A percentile compares a stretch with the other conserved stretches of the same genome.
phyloP scores from a whole-genome alignment of 2,113 vertebrate genomes.

The Phasianus colchicus region DNA sequence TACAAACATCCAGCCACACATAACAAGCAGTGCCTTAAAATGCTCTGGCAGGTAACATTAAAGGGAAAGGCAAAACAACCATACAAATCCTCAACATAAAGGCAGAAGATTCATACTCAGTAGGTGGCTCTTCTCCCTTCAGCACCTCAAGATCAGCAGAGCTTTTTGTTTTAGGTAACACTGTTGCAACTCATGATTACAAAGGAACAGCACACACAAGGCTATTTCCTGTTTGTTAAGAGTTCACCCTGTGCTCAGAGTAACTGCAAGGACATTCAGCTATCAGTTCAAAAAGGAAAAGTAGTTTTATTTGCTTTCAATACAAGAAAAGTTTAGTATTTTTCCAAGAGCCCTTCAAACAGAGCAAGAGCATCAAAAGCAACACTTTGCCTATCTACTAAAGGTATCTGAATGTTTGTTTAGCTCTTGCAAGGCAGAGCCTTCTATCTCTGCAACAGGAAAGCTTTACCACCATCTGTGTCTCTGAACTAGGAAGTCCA shows the following conservation, averaged over 20 bases:
- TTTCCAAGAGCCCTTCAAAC: not conserved
- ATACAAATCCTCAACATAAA: not conserved
- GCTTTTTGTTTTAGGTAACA: not conserved
- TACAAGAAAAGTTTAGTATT: not conserved
- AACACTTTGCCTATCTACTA: not conserved
- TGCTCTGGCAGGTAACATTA: not conserved
- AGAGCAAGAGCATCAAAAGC: not conserved
- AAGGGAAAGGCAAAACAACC: not conserved
- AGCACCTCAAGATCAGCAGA: not conserved
- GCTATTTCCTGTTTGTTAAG: constrained; percentile 22
- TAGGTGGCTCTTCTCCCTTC: not conserved
- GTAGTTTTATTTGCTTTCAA: not conserved
- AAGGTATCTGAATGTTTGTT: not conserved
- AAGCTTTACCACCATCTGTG: not conserved
- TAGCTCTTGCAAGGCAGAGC: not conserved
- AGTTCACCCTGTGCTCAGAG: not conserved
- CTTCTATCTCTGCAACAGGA: not conserved
- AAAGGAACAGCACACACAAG: not conserved
- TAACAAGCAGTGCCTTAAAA: not conserved
- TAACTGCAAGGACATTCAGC: not conserved
- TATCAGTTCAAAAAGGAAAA: not conserved
- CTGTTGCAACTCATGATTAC: not conserved
- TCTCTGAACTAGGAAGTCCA: constrained; percentile 19
- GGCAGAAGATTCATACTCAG: not conserved
- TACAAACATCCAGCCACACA: not conserved